Percentiles rank a stretch among this genome's conserved stretches.
These are phyloP conservation scores for Pipistrellus pygmaeus DNA, from an alignment of 2,797 vertebrate genomes.

Conservation along the genomic window DNA sequence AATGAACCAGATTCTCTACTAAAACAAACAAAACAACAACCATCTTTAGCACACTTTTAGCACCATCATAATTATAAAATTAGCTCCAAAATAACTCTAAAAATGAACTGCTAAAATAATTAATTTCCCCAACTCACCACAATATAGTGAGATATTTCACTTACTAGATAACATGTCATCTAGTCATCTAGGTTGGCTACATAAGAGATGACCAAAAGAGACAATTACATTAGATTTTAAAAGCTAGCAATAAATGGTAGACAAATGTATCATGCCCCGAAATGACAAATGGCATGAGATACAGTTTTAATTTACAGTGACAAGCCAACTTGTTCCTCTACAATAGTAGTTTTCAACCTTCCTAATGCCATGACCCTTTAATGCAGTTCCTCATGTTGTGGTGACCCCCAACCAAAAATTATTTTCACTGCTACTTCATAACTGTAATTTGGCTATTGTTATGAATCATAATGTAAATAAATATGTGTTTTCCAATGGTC, in stretches of 20 bases:
- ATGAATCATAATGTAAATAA: no score
- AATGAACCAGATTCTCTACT: constrained; percentile 11
- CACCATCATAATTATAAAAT: constrained; percentile 24
- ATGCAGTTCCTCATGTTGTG: no score
- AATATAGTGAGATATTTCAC: neutral
- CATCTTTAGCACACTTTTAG: neutral
- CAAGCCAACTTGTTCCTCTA: neutral
- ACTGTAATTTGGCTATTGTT: no score
- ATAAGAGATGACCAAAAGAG: neutral
- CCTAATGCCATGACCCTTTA: no score
- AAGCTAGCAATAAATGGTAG: neutral
- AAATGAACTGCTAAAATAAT: neutral
- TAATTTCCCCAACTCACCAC: constrained; percentile 19
- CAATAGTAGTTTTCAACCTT: neutral
- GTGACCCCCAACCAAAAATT: no score
- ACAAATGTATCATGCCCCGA: neutral
- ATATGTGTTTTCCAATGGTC: no score
- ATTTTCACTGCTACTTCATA: no score
- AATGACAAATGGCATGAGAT: constrained; percentile 48
- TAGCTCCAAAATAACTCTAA: constrained; percentile 29
- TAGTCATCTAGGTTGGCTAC: constrained; percentile 27
- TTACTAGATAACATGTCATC: neutral
- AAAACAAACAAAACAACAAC: neutral
- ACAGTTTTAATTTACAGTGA: neutral
- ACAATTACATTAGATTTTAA: constrained; percentile 19